Evolutionary conservation across 1,140 invertebrate species (phyloP), one percentile per base, ranked within the genome.

Genomic region (Temnothorax nylanderi): DNA sequence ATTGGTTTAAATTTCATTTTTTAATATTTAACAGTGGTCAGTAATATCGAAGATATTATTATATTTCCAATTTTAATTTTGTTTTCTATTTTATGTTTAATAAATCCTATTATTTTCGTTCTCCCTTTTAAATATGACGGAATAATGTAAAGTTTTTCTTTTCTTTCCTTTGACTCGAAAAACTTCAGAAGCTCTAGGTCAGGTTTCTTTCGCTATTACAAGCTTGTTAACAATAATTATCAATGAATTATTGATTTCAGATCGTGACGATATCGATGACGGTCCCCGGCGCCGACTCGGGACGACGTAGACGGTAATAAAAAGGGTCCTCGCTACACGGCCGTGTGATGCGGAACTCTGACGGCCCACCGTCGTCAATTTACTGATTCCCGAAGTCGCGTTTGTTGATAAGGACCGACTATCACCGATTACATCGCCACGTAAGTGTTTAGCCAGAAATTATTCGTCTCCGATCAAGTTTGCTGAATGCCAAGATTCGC

Each of bases 261-360:
- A 67, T 90, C 86, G 86, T 90, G 89, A 90, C 88, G 86, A 88
- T 90, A 67, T 87, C 88, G 88, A 81, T 80, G 85, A 90, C 76
- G 88, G 72, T 90, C 80, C 13, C 89, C 86, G 49, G 89, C 82
- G 82, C 87, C 60, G 89, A 85, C 89, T 87, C 88, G 80, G 87
- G 89, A 87, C 64, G 89, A 87, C 62, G 80, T 89, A 56, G 49
- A 60, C 10, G 85, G 87, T 75, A 78, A 65, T 65, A 58, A 65
- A 34, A 71, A 74, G 51, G 69, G 41, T 44, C 37, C 74, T 76
- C 87, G 84, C 34, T 75, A 89, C 21, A 84, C 75, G 41, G 62
- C 60, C 84, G 77, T 84, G 69, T 84, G 80, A 84, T 84, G 26
- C 56, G 80, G 26, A 60, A 62, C 16, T 60, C n/a, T 16, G 41